Conservation (phyloP, 2,797 vertebrate genomes). For the Prunella strophiata region DNA sequence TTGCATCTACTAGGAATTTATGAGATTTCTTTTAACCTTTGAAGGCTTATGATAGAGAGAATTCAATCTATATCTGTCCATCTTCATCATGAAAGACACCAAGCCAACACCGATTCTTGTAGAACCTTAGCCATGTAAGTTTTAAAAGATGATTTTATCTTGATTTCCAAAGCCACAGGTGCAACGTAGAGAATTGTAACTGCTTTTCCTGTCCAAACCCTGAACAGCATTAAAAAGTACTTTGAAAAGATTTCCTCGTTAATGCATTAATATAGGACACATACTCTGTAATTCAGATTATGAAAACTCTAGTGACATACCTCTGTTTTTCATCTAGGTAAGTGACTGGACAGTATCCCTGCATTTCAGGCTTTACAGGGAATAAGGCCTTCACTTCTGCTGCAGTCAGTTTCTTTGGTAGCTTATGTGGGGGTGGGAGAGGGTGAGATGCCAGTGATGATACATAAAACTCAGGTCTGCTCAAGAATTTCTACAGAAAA, state of each 20-base stretch:
- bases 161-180: background rate
- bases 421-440: slow-evolving; percentile 81
- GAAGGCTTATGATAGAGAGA: background rate
- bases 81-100: background rate
- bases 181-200: background rate
- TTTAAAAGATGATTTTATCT: background rate
- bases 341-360: slow-evolving; percentile 93
- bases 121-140: background rate
- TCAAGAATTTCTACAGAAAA: slow-evolving; percentile 85
- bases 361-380: slow-evolving; percentile 87
- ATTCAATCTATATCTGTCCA: background rate
- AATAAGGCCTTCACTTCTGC: slow-evolving; percentile 85
- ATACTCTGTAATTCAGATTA: background rate
- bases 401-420: slow-evolving; percentile 84
- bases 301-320: slow-evolving; percentile 65
- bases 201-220: background rate
- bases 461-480: slow-evolving; percentile 85
- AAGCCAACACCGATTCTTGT: background rate
- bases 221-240: background rate
- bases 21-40: background rate
- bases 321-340: slow-evolving; percentile 90
- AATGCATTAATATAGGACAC: background rate
- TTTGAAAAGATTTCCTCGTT: background rate
- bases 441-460: slow-evolving; percentile 80
- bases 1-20: background rate